Evolutionary conservation across 2,113 vertebrate species (phyloP).

Genomic region (Scytalopus superciliaris): DNA sequence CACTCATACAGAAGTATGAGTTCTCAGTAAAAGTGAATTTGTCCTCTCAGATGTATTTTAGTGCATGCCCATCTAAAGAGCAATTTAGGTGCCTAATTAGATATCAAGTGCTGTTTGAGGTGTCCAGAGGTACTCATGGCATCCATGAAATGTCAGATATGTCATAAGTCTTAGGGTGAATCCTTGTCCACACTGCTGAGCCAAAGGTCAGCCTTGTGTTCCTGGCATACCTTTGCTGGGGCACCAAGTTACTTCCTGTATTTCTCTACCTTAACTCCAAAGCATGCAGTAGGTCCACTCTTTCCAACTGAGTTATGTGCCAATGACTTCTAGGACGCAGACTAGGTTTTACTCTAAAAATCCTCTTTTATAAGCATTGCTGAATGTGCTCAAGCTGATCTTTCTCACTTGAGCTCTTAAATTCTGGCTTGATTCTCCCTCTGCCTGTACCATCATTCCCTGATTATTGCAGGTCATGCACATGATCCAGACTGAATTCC

Average conservation of each 20-base stretch:
- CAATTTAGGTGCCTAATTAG: background rate
- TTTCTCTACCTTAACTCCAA: background rate
- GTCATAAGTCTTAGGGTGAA: background rate
- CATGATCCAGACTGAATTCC: background rate
- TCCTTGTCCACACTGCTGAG: accelerated
- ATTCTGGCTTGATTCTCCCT: background rate
- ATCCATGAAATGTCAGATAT: background rate
- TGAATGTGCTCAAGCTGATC: background rate
- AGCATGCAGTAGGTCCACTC: background rate
- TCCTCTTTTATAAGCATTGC: background rate
- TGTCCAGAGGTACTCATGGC: background rate
- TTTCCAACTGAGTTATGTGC: background rate
- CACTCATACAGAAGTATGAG: background rate
- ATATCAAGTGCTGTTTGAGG: background rate
- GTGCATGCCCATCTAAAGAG: background rate
- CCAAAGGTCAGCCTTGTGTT: background rate
- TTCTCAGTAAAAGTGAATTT: background rate
- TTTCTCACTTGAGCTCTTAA: background rate
- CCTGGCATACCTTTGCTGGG: background rate
- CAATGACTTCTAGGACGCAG: background rate
- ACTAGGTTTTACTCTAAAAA: background rate
- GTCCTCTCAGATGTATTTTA: background rate
- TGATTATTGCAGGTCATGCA: background rate
- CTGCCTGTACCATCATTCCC: background rate
- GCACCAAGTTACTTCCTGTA: background rate